phyloP scores from a whole-genome alignment of 2,113 vertebrate genomes.

The Ellobius talpinus region DNA sequence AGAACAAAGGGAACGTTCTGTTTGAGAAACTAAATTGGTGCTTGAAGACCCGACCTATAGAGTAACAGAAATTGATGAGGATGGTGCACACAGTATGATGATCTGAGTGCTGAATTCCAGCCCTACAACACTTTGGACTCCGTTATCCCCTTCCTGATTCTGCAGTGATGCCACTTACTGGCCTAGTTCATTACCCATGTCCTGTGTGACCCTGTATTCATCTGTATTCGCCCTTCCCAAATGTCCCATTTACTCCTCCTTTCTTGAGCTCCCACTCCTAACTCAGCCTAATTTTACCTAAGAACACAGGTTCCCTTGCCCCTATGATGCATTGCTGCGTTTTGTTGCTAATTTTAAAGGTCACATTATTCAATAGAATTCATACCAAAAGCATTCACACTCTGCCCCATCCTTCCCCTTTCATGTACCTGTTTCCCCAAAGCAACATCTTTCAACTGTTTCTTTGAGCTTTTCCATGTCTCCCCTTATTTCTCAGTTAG shows the following conservation, averaged over 20 bases:
- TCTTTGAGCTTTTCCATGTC: not conserved
- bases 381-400: not conserved
- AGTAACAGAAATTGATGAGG: not conserved
- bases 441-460: not conserved
- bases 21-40: conserved; percentile 48
- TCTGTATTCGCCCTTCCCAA: not conserved
- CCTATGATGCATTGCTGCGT: not conserved
- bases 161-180: not conserved
- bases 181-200: not conserved
- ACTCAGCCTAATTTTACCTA: not conserved
- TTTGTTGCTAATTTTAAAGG: conserved; percentile 26
- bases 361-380: not conserved
- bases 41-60: not conserved
- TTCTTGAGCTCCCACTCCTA: not conserved
- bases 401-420: not conserved
- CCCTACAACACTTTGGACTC: fast-evolving
- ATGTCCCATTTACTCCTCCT: not conserved
- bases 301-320: not conserved
- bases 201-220: not conserved
- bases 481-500: not conserved
- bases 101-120: not conserved
- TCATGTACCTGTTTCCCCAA: not conserved
- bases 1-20: conserved; percentile 14
- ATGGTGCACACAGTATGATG: not conserved
- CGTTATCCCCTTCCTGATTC: not conserved